Conservation (phyloP, 1,140 invertebrate genomes). For the Cotesia vestalis region DNA sequence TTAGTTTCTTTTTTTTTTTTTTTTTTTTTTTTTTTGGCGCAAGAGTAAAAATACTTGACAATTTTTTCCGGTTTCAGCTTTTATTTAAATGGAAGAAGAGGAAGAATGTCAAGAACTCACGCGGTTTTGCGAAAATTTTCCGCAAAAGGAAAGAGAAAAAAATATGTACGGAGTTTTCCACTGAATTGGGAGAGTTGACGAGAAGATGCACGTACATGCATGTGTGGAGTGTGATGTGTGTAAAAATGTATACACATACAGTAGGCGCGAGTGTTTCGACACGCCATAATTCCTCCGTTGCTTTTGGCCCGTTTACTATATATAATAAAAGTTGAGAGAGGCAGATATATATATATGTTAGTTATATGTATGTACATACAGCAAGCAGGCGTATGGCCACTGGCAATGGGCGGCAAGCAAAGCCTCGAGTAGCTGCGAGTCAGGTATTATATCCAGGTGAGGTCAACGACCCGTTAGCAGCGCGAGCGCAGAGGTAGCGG, state of each 20-base stretch:
- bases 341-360: too few species aligned
- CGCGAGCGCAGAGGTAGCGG: slow-evolving; percentile 25
- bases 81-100: too few species aligned
- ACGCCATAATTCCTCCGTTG: slow-evolving; percentile 37
- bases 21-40: background rate
- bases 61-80: background rate
- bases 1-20: background rate
- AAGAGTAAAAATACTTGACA: background rate
- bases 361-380: background rate
- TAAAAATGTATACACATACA: slow-evolving; percentile 1
- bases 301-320: slow-evolving; percentile 36
- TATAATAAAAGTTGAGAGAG: slow-evolving; percentile 5
- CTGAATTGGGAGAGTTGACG: too few species aligned
- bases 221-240: background rate
- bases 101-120: too few species aligned
- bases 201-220: too few species aligned
- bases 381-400: slow-evolving; percentile 22
- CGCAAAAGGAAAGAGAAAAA: too few species aligned
- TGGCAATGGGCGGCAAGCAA: slow-evolving; percentile 27
- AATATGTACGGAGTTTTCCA: background rate
- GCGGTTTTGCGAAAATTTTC: too few species aligned
- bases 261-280: slow-evolving; percentile 32
- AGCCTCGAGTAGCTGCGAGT: slow-evolving; percentile 27
- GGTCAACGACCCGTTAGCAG: slow-evolving; percentile 47
- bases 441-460: slow-evolving; percentile 49